These are phyloP conservation scores for Champsocephalus gunnari DNA, from an alignment of 2,797 vertebrate genomes.

Conservation along the genomic window DNA sequence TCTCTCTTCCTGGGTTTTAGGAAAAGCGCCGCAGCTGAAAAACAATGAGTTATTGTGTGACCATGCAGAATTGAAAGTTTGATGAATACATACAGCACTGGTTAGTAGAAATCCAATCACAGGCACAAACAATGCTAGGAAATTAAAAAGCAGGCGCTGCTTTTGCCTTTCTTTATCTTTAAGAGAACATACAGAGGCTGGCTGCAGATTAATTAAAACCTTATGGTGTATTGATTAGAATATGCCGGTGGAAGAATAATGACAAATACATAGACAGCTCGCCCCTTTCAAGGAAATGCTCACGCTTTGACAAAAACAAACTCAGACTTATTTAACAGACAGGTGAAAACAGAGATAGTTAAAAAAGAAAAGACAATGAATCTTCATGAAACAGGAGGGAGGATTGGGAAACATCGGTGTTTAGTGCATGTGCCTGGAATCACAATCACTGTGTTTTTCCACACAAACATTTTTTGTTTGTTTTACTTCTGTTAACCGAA, in stretches of 20 bases:
- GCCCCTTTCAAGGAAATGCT: conserved; percentile 60
- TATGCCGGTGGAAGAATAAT: conserved; percentile 59
- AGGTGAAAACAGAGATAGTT: conserved; percentile 78
- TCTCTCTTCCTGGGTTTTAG: conserved; percentile 30
- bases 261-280: conserved; percentile 75
- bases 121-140: conserved; percentile 62
- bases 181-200: conserved; percentile 76
- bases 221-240: conserved; percentile 73
- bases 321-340: conserved; percentile 59
- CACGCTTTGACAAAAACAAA: conserved; percentile 68
- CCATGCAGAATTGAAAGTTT: conserved; percentile 36
- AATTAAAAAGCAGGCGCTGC: conserved; percentile 62
- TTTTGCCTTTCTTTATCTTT: conserved; percentile 76
- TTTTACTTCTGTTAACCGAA: conserved; percentile 19
- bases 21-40: conserved; percentile 38
- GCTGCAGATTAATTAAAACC: conserved; percentile 82
- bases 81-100: conserved; percentile 27
- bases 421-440: conserved; percentile 54
- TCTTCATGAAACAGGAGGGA: conserved; percentile 52
- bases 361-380: conserved; percentile 37
- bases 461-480: conserved; percentile 18
- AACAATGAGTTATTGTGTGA: conserved; percentile 34
- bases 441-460: conserved; percentile 35
- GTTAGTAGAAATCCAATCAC: conserved; percentile 59
- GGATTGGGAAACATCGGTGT: conserved; percentile 27